Evolutionary conservation across 2,797 vertebrate genomes (phyloP), one percentile per base, ranked within the genome.

Genomic region (Clamator glandarius): DNA sequence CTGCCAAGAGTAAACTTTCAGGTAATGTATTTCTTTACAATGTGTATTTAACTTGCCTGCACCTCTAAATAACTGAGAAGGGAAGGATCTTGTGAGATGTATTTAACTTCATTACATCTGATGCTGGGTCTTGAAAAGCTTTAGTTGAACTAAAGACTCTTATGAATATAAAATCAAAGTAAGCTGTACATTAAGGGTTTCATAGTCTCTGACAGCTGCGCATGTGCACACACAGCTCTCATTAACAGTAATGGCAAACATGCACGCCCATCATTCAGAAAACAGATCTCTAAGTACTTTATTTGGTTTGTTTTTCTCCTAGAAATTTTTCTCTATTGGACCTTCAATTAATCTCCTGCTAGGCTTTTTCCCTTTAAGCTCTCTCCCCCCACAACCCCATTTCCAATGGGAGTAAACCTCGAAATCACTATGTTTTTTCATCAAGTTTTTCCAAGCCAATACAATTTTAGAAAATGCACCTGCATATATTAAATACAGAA

Each of bases 271-370:
- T 92, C 85, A 50, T 84, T 94, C 84, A 74, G 93, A 91, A 96
- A 97, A 93, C 92, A 92, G 85, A 95, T 81, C 94, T 95, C 96
- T 87, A 78, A 96, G 87, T 81, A 87, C 89, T 93, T 92, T 87
- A 87, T 63, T 90, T 55, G 55, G 52, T 63, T 91, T 82, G 55
- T 3, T 88, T 92, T 94, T 96, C 97, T 94, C 80, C 94, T 95
- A 62, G 87, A 96, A 78, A 96, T 92, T 97, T 97, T 97, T 95
- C 94, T 97, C 86, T 31, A 85, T 90, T 94, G 96, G 94, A 97
- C 95, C 88, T 97, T 97, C 97, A 98, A 98, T 97, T 97, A 97
- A 97, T 95, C 96, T 97, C 95, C 96, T 97, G 62, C 83, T 74
- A 90, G 77, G 86, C 68, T 97, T 96, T 83, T 84, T 33, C 42